Base-by-base conservation (phyloP, 2,113 vertebrate genomes). In the Rhinolophus ferrumequinum region DNA sequence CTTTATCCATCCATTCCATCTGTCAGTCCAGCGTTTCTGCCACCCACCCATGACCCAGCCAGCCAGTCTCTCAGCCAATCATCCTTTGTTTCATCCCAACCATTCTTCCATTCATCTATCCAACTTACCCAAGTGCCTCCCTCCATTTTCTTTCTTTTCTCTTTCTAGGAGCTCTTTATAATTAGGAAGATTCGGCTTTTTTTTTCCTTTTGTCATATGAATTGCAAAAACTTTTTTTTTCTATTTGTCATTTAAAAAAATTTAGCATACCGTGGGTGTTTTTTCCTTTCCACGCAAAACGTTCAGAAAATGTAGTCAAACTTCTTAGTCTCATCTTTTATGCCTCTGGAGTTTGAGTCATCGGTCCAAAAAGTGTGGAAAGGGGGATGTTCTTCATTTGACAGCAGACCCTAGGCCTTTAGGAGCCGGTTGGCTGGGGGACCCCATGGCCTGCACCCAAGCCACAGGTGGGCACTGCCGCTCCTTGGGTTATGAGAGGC, bases 381-480 rank as follows among this genome's bases (percentile, higher is more conserved):
- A 33, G 30, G 18, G 60, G n/a, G 19, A 6, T 26, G 6, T 35
- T 60, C 30, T 30, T 70, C 10, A 47, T 10, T 13, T 8, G 19
- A 14, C 35, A 19, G 82, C 14, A 35, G 28, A 22, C 6, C 21
- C 12, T 5, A 14, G 38, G 24, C 30, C 26, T 41, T 50, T 11
- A 9, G 41, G 72, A 54, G 44, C 30, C 52, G 2, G 0, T 2
- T 35, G 24, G 28, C 52, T 7, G 12, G 35, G 22, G 8, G n/a
- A 26, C 44, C 62, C 28, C 26, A 4, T 0, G 1, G 9, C 16
- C 35, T 33, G 38, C 6, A 13, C n/a, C 18, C 1, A 14, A 9
- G 5, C 19, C 47, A 1, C 62, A 62, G n/a, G 15, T 1, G 26
- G 28, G 15, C 3, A 0, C 24, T 19, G 62, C 30, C 6, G 35